Evolutionary conservation across 2,797 vertebrate genomes (phyloP), one percentile per base, ranked within the genome.

Genomic region (Enteromius argenteus): DNA sequence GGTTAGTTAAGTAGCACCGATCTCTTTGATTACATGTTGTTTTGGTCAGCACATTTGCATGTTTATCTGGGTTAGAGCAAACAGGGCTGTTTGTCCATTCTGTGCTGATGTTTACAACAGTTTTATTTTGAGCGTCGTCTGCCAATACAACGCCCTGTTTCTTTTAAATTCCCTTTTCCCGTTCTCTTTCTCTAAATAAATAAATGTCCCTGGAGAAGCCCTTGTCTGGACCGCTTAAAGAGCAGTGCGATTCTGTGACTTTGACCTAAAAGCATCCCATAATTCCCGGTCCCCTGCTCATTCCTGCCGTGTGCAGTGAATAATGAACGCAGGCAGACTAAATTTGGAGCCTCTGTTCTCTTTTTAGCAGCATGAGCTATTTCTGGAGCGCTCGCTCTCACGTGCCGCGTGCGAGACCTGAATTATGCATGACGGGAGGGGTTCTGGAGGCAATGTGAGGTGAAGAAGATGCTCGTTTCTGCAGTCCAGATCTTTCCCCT

Each of bases 281-380:
- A 90, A 91, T 88, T 89, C 85, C 89, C 87, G 79, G 73, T 85
- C 76, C 17, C 2, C 84, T 91, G 91, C 89, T 68, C 90, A 89
- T 90, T 56, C 68, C 67, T 27, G 60, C 53, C 10, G 56, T 37
- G 80, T 17, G 67, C 79, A 53, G 89, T 94, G 86, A 92, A 94
- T 95, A 91, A 91, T 93, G 92, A 56, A 93, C 62, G 14, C 23
- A 42, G 46, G 84, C 90, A 74, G 90, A 81, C 90, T 93, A 90
- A 89, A 89, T 92, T 80, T 79, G 86, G 83, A 90, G 77, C 89
- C 92, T 91, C 37, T 84, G 88, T 85, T 88, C 91, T 91, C 81
- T 89, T 93, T 93, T 93, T 92, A 93, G 91, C 91, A 85, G 88
- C 66, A 66, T 75, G 67, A 90, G 91, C 92, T 94, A 93, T 94